Percentiles rank a stretch among this genome's conserved stretches.
Conservation (phyloP, 2,888 invertebrate species). For the Zygothrica quintamaculata region DNA sequence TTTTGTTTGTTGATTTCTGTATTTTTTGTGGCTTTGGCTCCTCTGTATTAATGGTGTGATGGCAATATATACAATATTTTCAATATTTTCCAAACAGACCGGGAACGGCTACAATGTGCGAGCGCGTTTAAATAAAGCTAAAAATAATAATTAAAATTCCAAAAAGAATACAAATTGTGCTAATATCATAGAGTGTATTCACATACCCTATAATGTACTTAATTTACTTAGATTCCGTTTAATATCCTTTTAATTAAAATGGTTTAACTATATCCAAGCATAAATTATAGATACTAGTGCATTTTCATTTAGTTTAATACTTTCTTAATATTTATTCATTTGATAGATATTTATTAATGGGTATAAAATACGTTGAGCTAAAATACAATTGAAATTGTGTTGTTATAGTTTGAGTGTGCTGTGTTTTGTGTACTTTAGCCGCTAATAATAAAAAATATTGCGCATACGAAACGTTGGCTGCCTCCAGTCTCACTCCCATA, state of each 20-base stretch:
- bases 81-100: conserved; percentile 52
- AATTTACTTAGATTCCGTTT: too few relatives aligned
- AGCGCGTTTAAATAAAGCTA: conserved; percentile 48
- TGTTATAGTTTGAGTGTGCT: conserved; percentile 37
- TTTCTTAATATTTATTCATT: too few relatives aligned
- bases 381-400: background rate
- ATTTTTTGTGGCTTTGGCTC: background rate
- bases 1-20: conserved; percentile 19
- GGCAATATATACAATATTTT: conserved; percentile 38
- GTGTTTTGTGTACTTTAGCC: conserved; percentile 70
- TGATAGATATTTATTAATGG: too few relatives aligned
- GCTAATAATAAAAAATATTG: conserved; percentile 60
- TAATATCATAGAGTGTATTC: too few relatives aligned
- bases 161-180: conserved; percentile 39
- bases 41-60: conserved; percentile 21
- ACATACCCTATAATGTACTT: too few relatives aligned
- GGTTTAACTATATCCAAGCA: too few relatives aligned
- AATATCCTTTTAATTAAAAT: too few relatives aligned
- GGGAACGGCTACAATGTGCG: conserved; percentile 40
- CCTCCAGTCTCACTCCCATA: conserved; percentile 25
- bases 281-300: too few relatives aligned
- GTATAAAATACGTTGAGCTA: too few relatives aligned
- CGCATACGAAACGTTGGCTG: conserved; percentile 68
- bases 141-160: conserved; percentile 56
- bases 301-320: too few relatives aligned